Evolutionary conservation across 2,888 invertebrate genomes (phyloP), one percentile per base, ranked within the genome.

Genomic region (Dorcus parallelipipedus): DNA sequence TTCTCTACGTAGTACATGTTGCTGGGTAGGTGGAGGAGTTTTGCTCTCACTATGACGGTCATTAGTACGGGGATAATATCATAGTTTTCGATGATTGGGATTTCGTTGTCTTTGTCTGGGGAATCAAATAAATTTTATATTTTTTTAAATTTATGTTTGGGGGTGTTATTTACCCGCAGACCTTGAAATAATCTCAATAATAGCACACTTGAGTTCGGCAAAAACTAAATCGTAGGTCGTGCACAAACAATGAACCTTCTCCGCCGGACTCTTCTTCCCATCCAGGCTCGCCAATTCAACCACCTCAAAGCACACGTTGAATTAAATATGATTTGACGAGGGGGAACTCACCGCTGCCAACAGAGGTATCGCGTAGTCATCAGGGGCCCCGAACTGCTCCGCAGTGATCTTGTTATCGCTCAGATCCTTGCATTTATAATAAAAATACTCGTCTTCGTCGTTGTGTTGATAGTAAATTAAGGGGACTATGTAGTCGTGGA

Each of bases 241-340:
- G 53, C 75, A 76, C 5, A 81, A 60, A 65, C 81, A 81, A n/a
- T 73, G 66, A 2, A 80, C 66, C 69, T 81, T 81, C 61, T 80
- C 80, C 33, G 74, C 62, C 2, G 80, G 80, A 52, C 76, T 78
- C 60, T 72, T 72, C 38, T 75, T 72, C 4, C 69, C 69, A 58
- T 80, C 79, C 45, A 80, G 61, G 52, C 76, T 75, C 1, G 80
- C 78, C 54, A 81, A 68, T 67, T 81, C 81, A 9, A 79, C 80
- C n/a, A 80, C 62, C 76, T 76, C 61, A 54, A 71, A 69, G 9
- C 2, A 14, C 41, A n/a, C 41, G 4, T 14, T 10, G 41, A 10
- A n/a, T 10, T 41, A 41, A 41, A 9, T 41, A 41, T 7, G 14
- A 41, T n/a, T 41, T 41, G 9, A 10, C 10, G 14, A 41, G 6